phyloP scores from a whole-genome alignment of 2,888 invertebrate species.

The Athetis lepigone region DNA sequence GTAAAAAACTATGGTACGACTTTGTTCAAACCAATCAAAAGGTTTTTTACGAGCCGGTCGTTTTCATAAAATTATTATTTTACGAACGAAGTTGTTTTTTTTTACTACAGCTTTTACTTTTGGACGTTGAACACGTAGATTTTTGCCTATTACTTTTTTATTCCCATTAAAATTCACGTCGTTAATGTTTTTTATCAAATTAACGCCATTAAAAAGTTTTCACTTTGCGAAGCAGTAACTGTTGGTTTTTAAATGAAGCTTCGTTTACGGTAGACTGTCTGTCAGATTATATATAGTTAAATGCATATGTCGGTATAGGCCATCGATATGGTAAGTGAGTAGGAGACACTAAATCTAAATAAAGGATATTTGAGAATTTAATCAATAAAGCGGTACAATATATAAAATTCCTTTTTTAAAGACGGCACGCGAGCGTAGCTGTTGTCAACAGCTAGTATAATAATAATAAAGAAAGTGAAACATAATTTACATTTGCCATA shows the following conservation, averaged over 20 bases:
- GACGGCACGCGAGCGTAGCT: no score
- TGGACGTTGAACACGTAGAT: constrained; percentile 27
- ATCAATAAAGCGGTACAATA: no score
- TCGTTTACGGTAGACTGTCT: not conserved
- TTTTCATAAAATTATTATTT: constrained; percentile 44
- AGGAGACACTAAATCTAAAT: no score
- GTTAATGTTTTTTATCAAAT: constrained; percentile 55
- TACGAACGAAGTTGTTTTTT: constrained; percentile 46
- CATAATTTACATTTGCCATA: no score
- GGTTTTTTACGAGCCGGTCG: constrained; percentile 35
- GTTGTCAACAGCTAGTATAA: no score
- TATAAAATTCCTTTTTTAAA: no score
- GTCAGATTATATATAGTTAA: no score
- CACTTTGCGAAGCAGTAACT: constrained; percentile 35
- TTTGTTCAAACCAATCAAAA: constrained; percentile 39
- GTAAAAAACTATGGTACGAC: not conserved
- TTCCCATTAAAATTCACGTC: constrained; percentile 50
- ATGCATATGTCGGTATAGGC: no score
- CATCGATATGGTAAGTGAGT: no score
- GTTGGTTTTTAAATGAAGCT: constrained; percentile 18
- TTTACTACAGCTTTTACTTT: constrained; percentile 55
- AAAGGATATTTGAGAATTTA: no score
- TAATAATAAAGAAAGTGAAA: no score
- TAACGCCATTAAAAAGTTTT: constrained; percentile 60
- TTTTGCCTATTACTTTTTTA: constrained; percentile 50